Conservation (phyloP, 2,113 vertebrate genomes). For the Narcine bancroftii region DNA sequence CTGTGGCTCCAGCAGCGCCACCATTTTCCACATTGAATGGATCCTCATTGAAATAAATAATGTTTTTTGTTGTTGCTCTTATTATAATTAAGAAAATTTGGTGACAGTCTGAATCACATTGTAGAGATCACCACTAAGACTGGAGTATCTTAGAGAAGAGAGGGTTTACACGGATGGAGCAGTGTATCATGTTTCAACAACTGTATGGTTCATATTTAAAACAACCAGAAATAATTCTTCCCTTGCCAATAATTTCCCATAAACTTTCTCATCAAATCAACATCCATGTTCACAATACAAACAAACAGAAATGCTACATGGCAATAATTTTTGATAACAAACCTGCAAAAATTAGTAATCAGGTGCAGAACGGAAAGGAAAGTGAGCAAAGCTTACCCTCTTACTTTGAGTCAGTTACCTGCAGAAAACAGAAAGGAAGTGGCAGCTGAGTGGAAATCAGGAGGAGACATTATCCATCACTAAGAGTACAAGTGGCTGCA, state of each 20-base stretch:
- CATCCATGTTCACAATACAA: neutral
- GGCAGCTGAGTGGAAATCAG: neutral
- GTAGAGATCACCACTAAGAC: neutral
- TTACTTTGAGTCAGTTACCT: neutral
- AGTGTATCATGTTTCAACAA: neutral
- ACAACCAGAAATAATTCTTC: neutral
- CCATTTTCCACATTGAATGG: too few species aligned
- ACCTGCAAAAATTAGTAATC: neutral
- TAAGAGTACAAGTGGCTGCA: neutral
- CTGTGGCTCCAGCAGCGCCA: too few species aligned
- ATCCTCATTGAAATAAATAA: too few species aligned
- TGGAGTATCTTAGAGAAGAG: neutral
- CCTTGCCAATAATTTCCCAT: neutral
- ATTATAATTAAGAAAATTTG: neutral
- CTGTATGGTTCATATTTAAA: neutral
- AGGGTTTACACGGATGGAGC: neutral
- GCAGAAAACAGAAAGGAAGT: neutral
- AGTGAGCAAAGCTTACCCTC: neutral
- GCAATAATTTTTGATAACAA: neutral
- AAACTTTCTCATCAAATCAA: neutral
- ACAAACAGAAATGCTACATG: neutral
- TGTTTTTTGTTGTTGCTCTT: neutral
- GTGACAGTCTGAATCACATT: neutral
- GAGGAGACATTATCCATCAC: neutral
- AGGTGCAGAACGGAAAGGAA: neutral